Conservation (phyloP, 2,797 vertebrate genomes). For the Platalea minor region DNA sequence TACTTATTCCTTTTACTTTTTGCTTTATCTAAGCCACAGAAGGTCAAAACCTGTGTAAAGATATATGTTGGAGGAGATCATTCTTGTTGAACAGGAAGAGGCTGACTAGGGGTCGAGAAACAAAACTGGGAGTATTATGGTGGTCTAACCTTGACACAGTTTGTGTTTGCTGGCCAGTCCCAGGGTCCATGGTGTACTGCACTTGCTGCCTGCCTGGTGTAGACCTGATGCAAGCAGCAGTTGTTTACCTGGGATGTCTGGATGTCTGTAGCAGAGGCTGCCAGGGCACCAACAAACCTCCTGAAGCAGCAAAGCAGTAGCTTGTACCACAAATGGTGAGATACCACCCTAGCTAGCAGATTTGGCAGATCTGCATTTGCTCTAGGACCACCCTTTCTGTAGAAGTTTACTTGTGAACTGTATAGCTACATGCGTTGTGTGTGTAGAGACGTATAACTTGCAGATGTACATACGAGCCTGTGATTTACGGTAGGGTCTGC, state of each 20-base stretch:
- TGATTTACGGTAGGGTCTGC: not conserved
- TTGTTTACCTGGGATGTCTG: not conserved
- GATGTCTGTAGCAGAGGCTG: not conserved
- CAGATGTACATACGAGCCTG: not conserved
- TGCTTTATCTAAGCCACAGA: not conserved
- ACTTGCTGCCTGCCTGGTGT: not conserved
- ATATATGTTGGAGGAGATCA: not conserved
- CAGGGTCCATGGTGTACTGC: not conserved
- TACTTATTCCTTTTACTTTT: not conserved
- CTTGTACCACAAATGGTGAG: not conserved
- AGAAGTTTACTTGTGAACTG: not conserved
- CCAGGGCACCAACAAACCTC: not conserved
- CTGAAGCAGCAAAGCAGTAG: not conserved
- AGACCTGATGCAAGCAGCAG: not conserved
- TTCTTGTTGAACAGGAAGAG: not conserved
- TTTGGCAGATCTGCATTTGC: not conserved
- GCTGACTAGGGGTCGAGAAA: not conserved
- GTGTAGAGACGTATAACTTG: not conserved
- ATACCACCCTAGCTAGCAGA: not conserved
- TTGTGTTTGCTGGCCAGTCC: not conserved
- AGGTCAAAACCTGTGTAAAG: not conserved
- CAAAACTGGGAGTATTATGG: not conserved
- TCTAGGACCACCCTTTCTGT: not conserved
- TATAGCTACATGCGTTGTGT: not conserved
- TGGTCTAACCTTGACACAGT: not conserved